Evolutionary conservation across 2,113 vertebrate species (phyloP).

Genomic region (Brienomyrus brachyistius): DNA sequence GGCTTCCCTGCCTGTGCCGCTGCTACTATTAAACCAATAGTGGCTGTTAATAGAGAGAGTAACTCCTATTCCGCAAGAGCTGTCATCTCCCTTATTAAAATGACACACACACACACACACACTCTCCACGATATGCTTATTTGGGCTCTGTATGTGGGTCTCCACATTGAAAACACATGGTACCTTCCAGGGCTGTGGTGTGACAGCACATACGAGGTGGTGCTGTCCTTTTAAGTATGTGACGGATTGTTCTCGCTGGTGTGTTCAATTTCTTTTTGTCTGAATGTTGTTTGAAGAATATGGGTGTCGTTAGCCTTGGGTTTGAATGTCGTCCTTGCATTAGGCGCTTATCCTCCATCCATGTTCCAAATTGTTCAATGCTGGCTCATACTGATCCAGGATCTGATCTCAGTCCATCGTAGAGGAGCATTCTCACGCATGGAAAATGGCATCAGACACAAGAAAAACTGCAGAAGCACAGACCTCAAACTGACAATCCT

Average conservation of each 20-base stretch:
- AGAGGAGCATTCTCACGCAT: not conserved
- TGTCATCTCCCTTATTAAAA: not conserved
- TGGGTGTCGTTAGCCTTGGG: not conserved
- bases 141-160: not conserved
- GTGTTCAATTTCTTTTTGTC: not conserved
- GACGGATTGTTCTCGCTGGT: not conserved
- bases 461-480: not conserved
- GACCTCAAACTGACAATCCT: not conserved
- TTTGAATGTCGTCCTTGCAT: not conserved
- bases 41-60: not conserved
- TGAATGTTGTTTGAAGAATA: not conserved
- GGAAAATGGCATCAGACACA: not conserved
- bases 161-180: not conserved
- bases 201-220: not conserved
- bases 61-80: not conserved
- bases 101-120: not conserved
- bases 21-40: not conserved
- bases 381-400: not conserved
- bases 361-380: not conserved
- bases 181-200: not conserved
- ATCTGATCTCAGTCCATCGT: not conserved
- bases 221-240: not conserved
- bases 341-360: not conserved
- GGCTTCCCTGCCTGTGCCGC: not conserved
- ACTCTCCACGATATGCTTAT: not conserved